Percentiles rank a stretch among this genome's conserved stretches.
phyloP scores from a whole-genome alignment of 2,113 vertebrate species.

The Columbina picui region DNA sequence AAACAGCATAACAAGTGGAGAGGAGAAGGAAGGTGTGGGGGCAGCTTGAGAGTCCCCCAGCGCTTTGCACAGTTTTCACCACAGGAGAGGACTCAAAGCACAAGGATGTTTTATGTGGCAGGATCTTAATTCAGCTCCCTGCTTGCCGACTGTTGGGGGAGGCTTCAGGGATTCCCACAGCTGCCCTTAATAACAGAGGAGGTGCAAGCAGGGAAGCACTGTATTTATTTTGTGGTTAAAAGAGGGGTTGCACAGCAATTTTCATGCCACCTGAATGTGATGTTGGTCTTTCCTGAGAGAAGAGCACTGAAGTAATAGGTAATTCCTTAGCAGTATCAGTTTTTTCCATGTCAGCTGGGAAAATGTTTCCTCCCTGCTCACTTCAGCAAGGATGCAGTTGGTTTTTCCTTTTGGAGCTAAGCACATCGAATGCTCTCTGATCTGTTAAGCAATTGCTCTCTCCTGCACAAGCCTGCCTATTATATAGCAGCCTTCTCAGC shows the following conservation, averaged over 20 bases:
- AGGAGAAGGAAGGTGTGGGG: neutral
- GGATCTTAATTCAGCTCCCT: neutral
- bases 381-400: neutral
- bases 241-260: neutral
- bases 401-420: neutral
- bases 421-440: neutral
- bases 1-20: neutral
- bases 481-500: neutral
- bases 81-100: neutral
- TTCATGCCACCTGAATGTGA: neutral
- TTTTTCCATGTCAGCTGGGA: neutral
- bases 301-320: neutral
- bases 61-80: neutral
- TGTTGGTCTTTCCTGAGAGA: rapidly evolving
- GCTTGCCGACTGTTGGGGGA: neutral
- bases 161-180: neutral
- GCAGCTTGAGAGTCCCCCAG: neutral
- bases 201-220: neutral
- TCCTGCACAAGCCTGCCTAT: neutral
- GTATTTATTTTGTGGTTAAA: neutral
- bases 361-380: neutral
- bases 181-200: neutral
- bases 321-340: neutral
- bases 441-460: neutral
- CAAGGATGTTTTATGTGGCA: neutral